These are phyloP conservation scores for Tragelaphus scriptus DNA, from an alignment of 2,113 vertebrate species.

Conservation along the genomic window DNA sequence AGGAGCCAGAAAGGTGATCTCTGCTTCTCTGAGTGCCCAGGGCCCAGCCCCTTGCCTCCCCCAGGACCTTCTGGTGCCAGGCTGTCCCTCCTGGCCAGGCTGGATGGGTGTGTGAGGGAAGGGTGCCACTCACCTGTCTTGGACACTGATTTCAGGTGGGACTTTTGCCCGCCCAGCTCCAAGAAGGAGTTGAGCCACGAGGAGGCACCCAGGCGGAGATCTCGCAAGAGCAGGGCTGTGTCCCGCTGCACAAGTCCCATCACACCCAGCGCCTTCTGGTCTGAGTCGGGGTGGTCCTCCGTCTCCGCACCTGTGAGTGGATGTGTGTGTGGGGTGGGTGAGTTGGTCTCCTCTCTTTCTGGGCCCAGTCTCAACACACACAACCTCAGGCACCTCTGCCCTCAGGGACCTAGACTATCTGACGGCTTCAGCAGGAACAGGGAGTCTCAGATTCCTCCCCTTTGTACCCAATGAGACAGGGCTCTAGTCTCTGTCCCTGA, in stretches of 20 bases:
- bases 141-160: neutral
- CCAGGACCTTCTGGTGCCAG: neutral
- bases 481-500: neutral
- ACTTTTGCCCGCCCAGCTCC: constrained; percentile 71
- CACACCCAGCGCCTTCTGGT: constrained; percentile 82
- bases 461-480: neutral
- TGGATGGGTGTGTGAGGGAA: neutral
- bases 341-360: neutral
- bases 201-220: constrained; percentile 87
- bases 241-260: constrained; percentile 85
- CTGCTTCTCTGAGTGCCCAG: neutral
- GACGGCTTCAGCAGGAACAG: neutral
- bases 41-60: neutral
- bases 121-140: neutral
- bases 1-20: neutral
- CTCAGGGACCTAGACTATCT: neutral
- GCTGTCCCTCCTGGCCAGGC: neutral
- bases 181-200: constrained; percentile 89
- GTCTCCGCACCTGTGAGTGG: constrained; percentile 79
- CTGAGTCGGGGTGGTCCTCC: constrained; percentile 69
- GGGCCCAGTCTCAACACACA: neutral
- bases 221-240: constrained; percentile 83
- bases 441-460: neutral
- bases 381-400: neutral
- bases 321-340: neutral